Base-by-base conservation (phyloP, 2,113 vertebrate species). In the Copsychus sechellarum region DNA sequence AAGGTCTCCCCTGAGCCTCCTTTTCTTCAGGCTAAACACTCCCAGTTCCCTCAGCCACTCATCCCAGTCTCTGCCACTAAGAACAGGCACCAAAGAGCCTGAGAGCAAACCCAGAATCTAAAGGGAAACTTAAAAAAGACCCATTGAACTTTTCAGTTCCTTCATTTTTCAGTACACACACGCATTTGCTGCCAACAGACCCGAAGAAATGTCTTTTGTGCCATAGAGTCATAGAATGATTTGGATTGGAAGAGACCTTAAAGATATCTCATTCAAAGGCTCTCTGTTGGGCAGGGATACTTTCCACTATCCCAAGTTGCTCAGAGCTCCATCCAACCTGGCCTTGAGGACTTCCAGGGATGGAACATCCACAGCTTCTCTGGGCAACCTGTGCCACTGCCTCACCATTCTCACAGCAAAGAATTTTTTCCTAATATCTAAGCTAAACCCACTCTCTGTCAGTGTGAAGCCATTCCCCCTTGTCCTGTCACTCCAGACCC, bases 381-480 rank as follows among this genome's bases (percentile, higher is more conserved):
- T 33, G 23, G 9, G 2, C 0, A 65, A 20, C 14, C 12, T 45
- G 23, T 51, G 24, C 23, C 19, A n/a, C 43, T 0, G 12, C 6
- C 19, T 66, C 5, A n/a, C 4, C 23, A 45, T 4, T 6, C 6
- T 38, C 33, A 45, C 4, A 14, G 11, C 15, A n/a, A 60, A 60
- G 33, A 45, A 23, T 86, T 51, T 43, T 23, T 66, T 60, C 23
- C 8, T 66, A 19, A 51, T 51, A 15, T 38, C 19, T 36, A 9
- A 81, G 4, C 10, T 51, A 66, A 60, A 66, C 13, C 4, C 45
- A 9, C 4, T 16, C 3, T 17, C 10, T 58, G 8, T 45, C 16
- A 58, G 17, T 45, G 24, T 66, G 8, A 45, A 45, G 19, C 6
- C 11, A 25, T 60, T 58, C 1, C 5, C 3, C 6, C 8, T 18